These are phyloP conservation scores for Ciona savignyi DNA, from an alignment of 23 tunicate species.

Conservation along the genomic window DNA sequence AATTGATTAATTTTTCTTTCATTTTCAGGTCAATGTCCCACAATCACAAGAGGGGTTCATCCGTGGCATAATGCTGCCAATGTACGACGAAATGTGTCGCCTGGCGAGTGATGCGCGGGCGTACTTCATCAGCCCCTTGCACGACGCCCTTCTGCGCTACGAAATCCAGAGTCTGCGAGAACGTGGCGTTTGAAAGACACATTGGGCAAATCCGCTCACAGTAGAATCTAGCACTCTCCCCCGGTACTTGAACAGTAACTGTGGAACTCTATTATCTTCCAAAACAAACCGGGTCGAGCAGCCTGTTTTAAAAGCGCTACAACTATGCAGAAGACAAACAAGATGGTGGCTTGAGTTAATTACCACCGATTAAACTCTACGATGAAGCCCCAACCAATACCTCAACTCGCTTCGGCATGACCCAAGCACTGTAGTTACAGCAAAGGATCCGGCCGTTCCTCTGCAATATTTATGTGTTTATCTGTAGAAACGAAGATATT, in stretches of 20 bases:
- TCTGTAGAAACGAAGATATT: background rate
- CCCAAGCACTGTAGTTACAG: background rate
- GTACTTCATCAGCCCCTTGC: constrained; percentile 53
- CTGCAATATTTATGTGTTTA: background rate
- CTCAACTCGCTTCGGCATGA: no score
- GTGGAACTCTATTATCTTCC: no score
- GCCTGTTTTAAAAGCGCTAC: no score
- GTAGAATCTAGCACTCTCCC: background rate
- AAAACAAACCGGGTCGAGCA: no score
- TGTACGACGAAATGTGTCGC: constrained; percentile 67
- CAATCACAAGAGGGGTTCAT: constrained; percentile 80
- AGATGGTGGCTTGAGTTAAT: no score
- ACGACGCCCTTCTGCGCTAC: constrained; percentile 57
- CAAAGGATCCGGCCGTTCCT: background rate
- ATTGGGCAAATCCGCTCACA: no score
- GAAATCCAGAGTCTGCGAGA: constrained; percentile 54
- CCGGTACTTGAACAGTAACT: no score
- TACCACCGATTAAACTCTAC: no score
- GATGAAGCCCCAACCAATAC: no score
- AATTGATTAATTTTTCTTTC: background rate
- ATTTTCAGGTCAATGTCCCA: constrained; percentile 60
- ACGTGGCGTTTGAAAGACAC: background rate
- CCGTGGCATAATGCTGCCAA: constrained; percentile 83
- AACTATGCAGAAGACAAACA: no score
- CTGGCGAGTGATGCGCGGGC: constrained; percentile 45